Evolutionary conservation across 2,888 invertebrate species (phyloP), one percentile per base, ranked within the genome.

Genomic region (Choreutis nemorana): DNA sequence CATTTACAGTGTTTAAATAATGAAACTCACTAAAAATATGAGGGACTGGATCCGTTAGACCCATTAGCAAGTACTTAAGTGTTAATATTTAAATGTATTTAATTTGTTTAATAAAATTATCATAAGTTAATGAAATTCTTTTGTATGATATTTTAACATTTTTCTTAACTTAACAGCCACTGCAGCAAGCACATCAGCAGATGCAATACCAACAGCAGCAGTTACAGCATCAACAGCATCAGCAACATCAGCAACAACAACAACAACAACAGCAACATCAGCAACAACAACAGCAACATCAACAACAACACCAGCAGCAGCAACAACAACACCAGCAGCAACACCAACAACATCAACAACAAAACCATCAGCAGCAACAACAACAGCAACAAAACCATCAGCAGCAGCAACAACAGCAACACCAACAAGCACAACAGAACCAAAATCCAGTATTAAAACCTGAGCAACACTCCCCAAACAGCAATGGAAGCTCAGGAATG

Each of bases 401-500:
- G 29, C 63, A 57, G 24, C 70, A 63, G 31, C 68, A 64, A 32
- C 33, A 33, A 14, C 38, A 37, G 23, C 39, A 40, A 11, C 40
- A 41, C 16, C 33, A 34, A 14, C 40, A 40, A 7, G 53, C 50
- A 30, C 59, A 53, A 31, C 59, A 55, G 38, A 40, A 48, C 27
- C 60, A 60, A 33, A 62, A 58, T 48, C 50, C 59, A 48, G 33
- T 45, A 30, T 29, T 47, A 14, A 79, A 77, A 47, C 60, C 64
- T 43, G 82, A 81, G 37, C 82, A 77, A 37, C 81, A 78, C 33
- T 61, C 78, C 9, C 55, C 71, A n/a, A 70, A 62, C 37, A 65
- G 52, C 41, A 77, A 68, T 54, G 67, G 67, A 35, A 70, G 55
- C 41, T 51, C 71, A 33, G 73, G 67, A 41, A 60, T 61, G 48